Base-by-base conservation (phyloP, 2,113 vertebrate species). In the Romanogobio albipinnatus region DNA sequence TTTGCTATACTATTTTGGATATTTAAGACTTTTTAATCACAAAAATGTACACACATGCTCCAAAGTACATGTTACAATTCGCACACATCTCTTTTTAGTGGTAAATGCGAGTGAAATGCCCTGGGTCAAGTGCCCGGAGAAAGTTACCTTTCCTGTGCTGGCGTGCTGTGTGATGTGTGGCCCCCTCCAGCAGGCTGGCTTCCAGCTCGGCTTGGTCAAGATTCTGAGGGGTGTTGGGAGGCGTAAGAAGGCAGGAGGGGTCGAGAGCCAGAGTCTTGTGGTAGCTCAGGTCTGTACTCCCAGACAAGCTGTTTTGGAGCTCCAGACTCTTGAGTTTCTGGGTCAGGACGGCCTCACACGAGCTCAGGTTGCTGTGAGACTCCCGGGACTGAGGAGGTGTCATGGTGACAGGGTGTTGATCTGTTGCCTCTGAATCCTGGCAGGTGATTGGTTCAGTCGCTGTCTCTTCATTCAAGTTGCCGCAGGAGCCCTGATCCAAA, bases 181-280 rank as follows among this genome's bases (percentile, higher is more conserved):
- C 68, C 13, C 89, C 90, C 82, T 93, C 93, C 81, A 84, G 89
- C 81, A 92, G 88, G 19, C 87, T 88, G 0, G 88, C 90, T 86
- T 95, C 94, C 68, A 91, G 83, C 86, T 94, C 91, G 0, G 90
- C 84, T 81, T 90, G 92, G 87, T 94, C 95, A 86, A 92, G 86
- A 3, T 89, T 92, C 82, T 94, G 94, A 0, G 95, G 95, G 5
- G 94, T 95, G 90, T 96, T 94, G 77, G 95, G 95, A 0, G 95
- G 95, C 0, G 95, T 95, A 29, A 96, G 91, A 76, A 95, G 89
- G 89, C 95, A 96, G 84, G 95, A 96, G 0, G 95, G 95, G 89
- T 95, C 95, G 87, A 95, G 89, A 0, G 93, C 93, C 89, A 95
- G 89, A 87, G 91, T 93, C 87, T 93, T 94, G 86, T 94, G 93